These are phyloP conservation scores for Cetoscarus ocellatus DNA, from an alignment of 2,797 vertebrate species.

Conservation along the genomic window DNA sequence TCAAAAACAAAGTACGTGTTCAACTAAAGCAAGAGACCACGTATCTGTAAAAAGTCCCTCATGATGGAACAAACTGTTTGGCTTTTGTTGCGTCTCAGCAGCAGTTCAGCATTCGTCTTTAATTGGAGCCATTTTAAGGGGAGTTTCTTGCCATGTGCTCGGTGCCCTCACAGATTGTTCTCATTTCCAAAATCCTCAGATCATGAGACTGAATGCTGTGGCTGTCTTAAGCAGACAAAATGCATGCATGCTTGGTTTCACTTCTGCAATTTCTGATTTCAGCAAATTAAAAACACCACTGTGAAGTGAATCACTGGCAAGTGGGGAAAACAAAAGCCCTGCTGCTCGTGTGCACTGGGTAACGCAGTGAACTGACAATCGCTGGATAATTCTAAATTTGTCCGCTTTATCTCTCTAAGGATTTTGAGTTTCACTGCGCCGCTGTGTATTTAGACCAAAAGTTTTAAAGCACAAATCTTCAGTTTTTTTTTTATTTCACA, in stretches of 20 bases:
- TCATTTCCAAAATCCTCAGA: constrained; percentile 77
- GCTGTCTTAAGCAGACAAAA: constrained; percentile 66
- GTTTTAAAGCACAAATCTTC: constrained; percentile 1
- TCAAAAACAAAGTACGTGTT: constrained; percentile 43
- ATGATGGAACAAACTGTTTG: constrained; percentile 28
- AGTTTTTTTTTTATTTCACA: neutral
- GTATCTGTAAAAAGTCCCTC: constrained; percentile 47
- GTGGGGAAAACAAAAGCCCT: constrained; percentile 48
- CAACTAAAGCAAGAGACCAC: constrained; percentile 34
- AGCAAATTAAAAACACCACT: constrained; percentile 68
- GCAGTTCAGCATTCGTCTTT: constrained; percentile 67
- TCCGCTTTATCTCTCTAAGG: neutral
- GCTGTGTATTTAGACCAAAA: constrained; percentile 13
- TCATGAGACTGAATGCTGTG: constrained; percentile 69
- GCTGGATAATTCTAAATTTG: constrained; percentile 1
- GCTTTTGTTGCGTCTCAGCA: constrained; percentile 55
- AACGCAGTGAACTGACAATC: constrained; percentile 28
- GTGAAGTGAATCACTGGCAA: constrained; percentile 52
- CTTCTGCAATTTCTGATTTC: constrained; percentile 73
- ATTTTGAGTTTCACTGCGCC: neutral
- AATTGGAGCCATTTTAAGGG: constrained; percentile 75
- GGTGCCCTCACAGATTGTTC: constrained; percentile 78
- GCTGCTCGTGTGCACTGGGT: constrained; percentile 22
- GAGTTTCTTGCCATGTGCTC: constrained; percentile 77
- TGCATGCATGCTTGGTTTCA: constrained; percentile 72